Percentiles rank a stretch among this genome's conserved stretches.
Conservation (phyloP, 2,113 vertebrate genomes). For the Phylloscopus whistleri region DNA sequence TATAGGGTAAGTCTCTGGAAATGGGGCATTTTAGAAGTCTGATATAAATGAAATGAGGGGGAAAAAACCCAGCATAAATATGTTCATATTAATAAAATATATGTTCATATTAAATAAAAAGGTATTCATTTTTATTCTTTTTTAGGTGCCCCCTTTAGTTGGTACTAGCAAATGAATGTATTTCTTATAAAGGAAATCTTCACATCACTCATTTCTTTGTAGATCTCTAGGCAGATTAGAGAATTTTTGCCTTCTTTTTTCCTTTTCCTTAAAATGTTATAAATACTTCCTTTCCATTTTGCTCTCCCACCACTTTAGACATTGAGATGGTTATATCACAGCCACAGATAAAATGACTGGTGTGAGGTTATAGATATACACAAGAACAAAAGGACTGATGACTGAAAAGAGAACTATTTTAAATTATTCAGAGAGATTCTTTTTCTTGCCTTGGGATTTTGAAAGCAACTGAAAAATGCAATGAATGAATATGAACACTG, state of each 20-base stretch:
- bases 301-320: not conserved
- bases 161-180: not conserved
- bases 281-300: slow-evolving; percentile 30
- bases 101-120: not conserved
- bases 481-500: slow-evolving; percentile 32
- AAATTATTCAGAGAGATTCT: slow-evolving; percentile 59
- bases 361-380: slow-evolving; percentile 7
- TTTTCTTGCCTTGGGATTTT: slow-evolving; percentile 23
- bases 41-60: not conserved
- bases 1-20: not conserved
- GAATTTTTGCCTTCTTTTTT: not conserved
- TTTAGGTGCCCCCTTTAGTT: not conserved
- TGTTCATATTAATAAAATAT: not conserved
- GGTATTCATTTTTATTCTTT: not conserved
- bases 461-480: slow-evolving; percentile 19
- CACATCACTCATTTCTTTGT: not conserved
- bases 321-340: not conserved
- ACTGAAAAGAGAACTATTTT: slow-evolving; percentile 25
- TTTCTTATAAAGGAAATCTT: not conserved
- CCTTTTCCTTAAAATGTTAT: not conserved
- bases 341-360: slow-evolving; percentile 18
- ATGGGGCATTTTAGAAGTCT: not conserved
- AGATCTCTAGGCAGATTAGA: not conserved
- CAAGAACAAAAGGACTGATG: slow-evolving; percentile 56
- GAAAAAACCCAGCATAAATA: not conserved